Evolutionary conservation across 2,797 vertebrate genomes (phyloP), one percentile per base, ranked within the genome.

Genomic region (Enteromius mattozi): DNA sequence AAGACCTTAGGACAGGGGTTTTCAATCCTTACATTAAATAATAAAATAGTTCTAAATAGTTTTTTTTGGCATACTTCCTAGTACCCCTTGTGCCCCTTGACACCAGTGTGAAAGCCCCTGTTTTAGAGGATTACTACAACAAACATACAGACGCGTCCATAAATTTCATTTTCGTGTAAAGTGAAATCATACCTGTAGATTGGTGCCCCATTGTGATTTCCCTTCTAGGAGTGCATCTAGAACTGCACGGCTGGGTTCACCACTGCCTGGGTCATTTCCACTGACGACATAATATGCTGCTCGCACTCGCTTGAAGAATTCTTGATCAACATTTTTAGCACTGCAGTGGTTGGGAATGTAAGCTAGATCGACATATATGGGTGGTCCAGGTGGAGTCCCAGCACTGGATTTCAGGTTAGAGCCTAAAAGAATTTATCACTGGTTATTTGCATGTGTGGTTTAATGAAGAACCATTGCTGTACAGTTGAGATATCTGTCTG

Each of bases 341-440:
- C 97, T 99, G 94, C 98, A 99, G 75, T 99, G 98, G 92, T 99
- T 99, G 85, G 98, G 98, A 90, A 99, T 96, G 76, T 99, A 99
- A 65, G 98, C 98, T 91, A 99, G 94, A 92, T 99, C 98, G 82
- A 99, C 97, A 0, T 99, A 99, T 77, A 99, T 93, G 0, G 98
- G 97, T 3, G 96, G 92, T 30, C 97, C 97, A 10, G 93, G 80
- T 63, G 95, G 94, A 35, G 91, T 93, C 2, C 93, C 90, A 9
- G 95, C 90, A 88, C 87, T 90, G 13, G 93, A 86, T 91, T 98
- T 98, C 87, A 95, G 93, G 81, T 75, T 95, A 84, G 94, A 95
- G 82, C 89, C 95, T 96, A 83, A 80, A 89, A 49, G 35, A 85
- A 78, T 4, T 81, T 24, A 51, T 27, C 10, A 82, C 21, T 66